Conservation (phyloP, 2,113 vertebrate species). For the Syrmaticus mikado region DNA sequence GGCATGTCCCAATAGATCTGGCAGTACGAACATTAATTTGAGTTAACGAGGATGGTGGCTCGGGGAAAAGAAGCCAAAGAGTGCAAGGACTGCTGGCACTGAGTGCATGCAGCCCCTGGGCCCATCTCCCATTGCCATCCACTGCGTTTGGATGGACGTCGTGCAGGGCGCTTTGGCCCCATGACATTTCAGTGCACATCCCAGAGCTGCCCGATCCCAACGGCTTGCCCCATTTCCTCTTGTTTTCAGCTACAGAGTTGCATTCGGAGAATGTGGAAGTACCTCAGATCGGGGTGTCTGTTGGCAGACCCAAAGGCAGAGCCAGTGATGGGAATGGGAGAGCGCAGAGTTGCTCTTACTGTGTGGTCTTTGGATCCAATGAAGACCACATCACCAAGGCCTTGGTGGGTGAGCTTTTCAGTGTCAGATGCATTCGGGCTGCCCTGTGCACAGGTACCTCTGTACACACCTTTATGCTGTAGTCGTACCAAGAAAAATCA, state of each 20-base stretch:
- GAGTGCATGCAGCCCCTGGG: too few species aligned
- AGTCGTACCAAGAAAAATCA: rapidly evolving
- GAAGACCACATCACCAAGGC: background rate
- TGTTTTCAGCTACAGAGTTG: background rate
- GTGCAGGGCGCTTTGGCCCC: rapidly evolving
- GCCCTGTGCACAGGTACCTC: rapidly evolving
- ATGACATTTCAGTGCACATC: rapidly evolving
- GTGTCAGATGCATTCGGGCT: rapidly evolving
- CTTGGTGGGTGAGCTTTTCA: background rate
- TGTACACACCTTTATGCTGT: background rate
- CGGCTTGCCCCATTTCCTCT: rapidly evolving
- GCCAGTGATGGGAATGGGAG: background rate
- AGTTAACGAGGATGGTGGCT: slow-evolving; percentile 41
- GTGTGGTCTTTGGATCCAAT: background rate
- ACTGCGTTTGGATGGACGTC: rapidly evolving
- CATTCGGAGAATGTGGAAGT: background rate
- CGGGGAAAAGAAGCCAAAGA: slow-evolving; percentile 29
- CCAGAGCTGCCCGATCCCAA: background rate
- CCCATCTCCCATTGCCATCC: background rate
- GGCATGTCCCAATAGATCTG: slow-evolving; percentile 56
- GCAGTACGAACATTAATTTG: slow-evolving; percentile 60
- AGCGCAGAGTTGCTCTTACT: background rate
- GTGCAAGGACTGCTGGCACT: background rate
- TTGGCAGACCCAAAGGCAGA: background rate
- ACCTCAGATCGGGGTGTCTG: background rate